phyloP scores from a whole-genome alignment of 2,113 vertebrate species.

The Hemichromis elongatus region DNA sequence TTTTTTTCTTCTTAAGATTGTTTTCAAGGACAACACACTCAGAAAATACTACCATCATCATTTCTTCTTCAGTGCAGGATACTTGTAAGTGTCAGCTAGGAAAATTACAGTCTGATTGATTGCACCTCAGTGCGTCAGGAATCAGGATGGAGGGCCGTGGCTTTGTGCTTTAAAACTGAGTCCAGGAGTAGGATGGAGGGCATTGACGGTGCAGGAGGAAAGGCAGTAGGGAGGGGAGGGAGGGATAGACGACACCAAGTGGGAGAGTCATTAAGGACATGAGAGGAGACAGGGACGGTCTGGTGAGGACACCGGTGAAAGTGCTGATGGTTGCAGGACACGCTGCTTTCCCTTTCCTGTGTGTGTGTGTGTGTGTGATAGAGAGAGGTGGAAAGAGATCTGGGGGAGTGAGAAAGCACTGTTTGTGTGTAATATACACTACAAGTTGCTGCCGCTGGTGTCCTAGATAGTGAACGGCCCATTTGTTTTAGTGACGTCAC shows the following conservation, averaged over 20 bases:
- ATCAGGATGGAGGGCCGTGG: not conserved
- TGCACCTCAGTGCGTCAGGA: not conserved
- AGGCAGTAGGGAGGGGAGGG: not conserved
- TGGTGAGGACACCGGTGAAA: slow-evolving; percentile 52
- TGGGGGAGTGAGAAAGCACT: not conserved
- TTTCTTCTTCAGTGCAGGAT: not conserved
- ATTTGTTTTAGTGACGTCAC: slow-evolving; percentile 51
- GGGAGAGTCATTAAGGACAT: slow-evolving; percentile 43
- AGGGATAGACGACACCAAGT: not conserved
- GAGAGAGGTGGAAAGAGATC: not conserved
- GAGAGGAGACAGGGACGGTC: slow-evolving; percentile 32
- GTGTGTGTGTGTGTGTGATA: not conserved
- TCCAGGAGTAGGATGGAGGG: not conserved
- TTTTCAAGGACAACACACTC: slow-evolving; percentile 28
- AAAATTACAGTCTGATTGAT: slow-evolving; percentile 44
- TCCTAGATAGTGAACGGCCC: slow-evolving; percentile 43
- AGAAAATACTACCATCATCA: slow-evolving; percentile 9
- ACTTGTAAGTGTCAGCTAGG: slow-evolving; percentile 24
- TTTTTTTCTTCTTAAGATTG: not conserved
- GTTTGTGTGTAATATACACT: not conserved
- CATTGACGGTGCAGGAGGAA: not conserved
- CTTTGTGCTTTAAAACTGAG: not conserved
- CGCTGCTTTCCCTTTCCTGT: not conserved
- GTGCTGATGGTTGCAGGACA: slow-evolving; percentile 54
- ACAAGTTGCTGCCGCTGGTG: not conserved